Percentiles rank a stretch among this genome's conserved stretches.
phyloP scores from a whole-genome alignment of 1,140 invertebrate species.

The Aphelinus certus region DNA sequence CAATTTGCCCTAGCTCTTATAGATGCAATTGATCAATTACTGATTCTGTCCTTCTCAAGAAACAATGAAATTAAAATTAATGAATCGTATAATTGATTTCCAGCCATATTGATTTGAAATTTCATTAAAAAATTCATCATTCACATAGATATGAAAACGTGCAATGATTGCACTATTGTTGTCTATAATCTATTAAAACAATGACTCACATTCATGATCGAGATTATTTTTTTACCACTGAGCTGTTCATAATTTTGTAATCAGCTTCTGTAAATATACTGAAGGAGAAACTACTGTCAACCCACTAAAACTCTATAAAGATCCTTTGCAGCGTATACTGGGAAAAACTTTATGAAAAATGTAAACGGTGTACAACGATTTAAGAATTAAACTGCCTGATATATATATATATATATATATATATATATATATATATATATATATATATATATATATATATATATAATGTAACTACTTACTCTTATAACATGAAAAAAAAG shows the following conservation, averaged over 20 bases:
- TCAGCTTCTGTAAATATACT: conserved; percentile 59
- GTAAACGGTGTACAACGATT: conserved; percentile 61
- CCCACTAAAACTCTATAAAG: conserved; percentile 49
- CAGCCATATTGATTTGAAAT: no score
- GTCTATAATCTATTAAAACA: conserved; percentile 54
- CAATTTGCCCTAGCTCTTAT: no score
- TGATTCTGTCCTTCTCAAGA: no score
- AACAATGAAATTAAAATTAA: no score
- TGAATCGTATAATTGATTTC: no score
- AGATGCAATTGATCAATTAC: no score
- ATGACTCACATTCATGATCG: conserved; percentile 58
- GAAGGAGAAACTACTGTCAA: conserved; percentile 42
- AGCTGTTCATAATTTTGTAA: conserved; percentile 64
- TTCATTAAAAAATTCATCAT: no score
- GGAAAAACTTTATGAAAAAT: conserved; percentile 37
- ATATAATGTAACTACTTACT: conserved; percentile 53
- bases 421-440: conserved; percentile 42
- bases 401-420: no score
- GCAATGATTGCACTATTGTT: conserved; percentile 49
- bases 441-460: no score
- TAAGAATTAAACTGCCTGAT: conserved; percentile 52
- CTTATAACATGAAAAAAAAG: conserved; percentile 5
- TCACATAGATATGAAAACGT: conserved; percentile 8
- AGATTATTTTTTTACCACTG: conserved; percentile 61
- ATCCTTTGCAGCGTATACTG: conserved; percentile 44